A percentile compares a stretch with the other conserved stretches of the same genome.
Conservation (phyloP, 2,113 vertebrate genomes). For the Oplegnathus fasciatus region DNA sequence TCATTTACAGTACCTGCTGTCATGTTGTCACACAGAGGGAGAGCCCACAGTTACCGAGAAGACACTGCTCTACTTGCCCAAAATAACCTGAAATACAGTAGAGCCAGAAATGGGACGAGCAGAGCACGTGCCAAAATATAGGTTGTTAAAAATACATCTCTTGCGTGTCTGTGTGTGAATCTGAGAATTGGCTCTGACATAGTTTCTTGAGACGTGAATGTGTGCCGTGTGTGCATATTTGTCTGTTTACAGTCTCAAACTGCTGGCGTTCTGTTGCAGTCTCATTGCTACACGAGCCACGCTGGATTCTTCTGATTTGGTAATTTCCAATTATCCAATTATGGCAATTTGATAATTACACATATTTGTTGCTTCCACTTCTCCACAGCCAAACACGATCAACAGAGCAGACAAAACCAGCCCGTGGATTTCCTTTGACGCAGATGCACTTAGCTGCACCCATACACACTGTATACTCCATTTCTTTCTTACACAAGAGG, state of each 20-base stretch:
- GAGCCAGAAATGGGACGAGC: conserved; percentile 12
- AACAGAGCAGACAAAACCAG: background rate
- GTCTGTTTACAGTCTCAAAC: conserved; percentile 18
- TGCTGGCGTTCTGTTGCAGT: background rate
- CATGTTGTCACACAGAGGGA: conserved; percentile 16
- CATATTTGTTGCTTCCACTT: conserved; percentile 29
- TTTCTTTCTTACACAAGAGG: background rate
- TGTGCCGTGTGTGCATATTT: background rate
- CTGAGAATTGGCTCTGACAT: background rate
- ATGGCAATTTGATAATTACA: conserved; percentile 70
- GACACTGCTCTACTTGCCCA: conserved; percentile 49
- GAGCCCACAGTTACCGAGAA: conserved; percentile 29
- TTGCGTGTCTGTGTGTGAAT: background rate
- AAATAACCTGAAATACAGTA: conserved; percentile 60
- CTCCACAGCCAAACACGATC: conserved; percentile 14
- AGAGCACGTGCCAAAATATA: conserved; percentile 29
- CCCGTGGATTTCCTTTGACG: background rate
- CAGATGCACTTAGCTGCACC: background rate
- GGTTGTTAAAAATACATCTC: conserved; percentile 29
- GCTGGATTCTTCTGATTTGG: conserved; percentile 25
- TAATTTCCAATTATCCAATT: conserved; percentile 49
- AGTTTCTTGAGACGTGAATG: background rate
- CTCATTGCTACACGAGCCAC: background rate
- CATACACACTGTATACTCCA: background rate
- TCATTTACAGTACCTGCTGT: conserved; percentile 32